These are phyloP conservation scores for Calameuta filiformis DNA, from an alignment of 2,888 invertebrate genomes.

Conservation along the genomic window DNA sequence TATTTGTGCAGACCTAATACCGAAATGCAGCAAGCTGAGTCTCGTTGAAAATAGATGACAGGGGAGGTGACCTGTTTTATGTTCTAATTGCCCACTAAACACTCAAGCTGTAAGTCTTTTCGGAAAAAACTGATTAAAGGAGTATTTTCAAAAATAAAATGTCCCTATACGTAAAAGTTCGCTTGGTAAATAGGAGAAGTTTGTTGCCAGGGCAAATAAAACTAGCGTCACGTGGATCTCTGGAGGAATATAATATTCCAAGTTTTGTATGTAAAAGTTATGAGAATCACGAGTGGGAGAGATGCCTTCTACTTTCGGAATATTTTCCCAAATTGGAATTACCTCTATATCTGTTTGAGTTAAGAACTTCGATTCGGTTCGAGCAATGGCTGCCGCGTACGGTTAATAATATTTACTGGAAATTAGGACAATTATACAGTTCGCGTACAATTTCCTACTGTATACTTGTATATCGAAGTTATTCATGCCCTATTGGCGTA, in stretches of 20 bases:
- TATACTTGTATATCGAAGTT: neutral
- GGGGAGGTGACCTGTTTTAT: neutral
- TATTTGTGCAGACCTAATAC: neutral
- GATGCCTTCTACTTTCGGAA: neutral
- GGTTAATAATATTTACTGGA: neutral
- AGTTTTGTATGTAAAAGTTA: neutral
- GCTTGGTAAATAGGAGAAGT: neutral
- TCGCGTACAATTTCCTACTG: neutral
- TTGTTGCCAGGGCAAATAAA: neutral
- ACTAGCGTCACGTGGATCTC: neutral
- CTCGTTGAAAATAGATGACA: neutral
- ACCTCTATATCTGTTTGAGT: neutral
- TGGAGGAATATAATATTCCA: neutral
- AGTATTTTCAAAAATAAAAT: neutral
- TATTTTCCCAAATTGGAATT: neutral
- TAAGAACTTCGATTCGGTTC: neutral
- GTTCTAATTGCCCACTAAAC: neutral
- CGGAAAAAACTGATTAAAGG: neutral
- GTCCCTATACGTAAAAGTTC: neutral
- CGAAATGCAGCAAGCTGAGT: neutral
- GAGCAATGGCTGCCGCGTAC: neutral
- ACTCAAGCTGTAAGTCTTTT: neutral
- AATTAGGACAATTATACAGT: neutral
- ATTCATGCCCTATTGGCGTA: neutral
- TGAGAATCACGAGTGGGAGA: neutral